Percentiles rank a stretch among this genome's conserved stretches.
These are phyloP conservation scores for Glareola pratincola DNA, from an alignment of 2,113 vertebrate genomes.

Conservation along the genomic window DNA sequence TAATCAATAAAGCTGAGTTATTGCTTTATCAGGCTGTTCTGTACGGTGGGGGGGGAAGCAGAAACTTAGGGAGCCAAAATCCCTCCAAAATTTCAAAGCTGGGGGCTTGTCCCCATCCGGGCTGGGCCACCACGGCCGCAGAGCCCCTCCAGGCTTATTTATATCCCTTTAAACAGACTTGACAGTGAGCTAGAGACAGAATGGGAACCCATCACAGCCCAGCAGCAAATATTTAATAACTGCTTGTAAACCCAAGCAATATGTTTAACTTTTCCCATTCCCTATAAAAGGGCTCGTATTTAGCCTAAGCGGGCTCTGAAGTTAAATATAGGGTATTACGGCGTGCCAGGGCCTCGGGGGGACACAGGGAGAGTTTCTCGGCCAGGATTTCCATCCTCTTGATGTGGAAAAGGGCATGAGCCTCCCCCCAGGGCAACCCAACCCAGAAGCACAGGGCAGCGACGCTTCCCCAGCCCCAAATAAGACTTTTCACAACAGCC, in stretches of 20 bases:
- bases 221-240: conserved; percentile 20
- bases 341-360: neutral
- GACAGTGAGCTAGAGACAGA: neutral
- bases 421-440: neutral
- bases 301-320: neutral
- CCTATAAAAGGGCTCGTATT: neutral
- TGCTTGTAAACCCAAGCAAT: conserved; percentile 1
- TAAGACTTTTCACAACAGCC: neutral
- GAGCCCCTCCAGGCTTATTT: neutral
- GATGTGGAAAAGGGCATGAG: accelerated
- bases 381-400: neutral
- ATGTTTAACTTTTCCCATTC: neutral
- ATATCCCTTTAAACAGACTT: neutral
- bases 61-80: neutral
- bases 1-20: conserved; percentile 67
- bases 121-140: neutral
- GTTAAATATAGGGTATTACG: neutral
- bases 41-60: neutral
- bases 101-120: neutral
- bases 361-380: neutral
- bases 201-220: neutral
- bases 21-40: neutral
- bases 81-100: neutral
- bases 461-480: accelerated
- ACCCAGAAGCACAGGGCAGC: neutral